These are phyloP conservation scores for Danaus melanippus DNA, from an alignment of 1,140 invertebrate species.

Conservation along the genomic window DNA sequence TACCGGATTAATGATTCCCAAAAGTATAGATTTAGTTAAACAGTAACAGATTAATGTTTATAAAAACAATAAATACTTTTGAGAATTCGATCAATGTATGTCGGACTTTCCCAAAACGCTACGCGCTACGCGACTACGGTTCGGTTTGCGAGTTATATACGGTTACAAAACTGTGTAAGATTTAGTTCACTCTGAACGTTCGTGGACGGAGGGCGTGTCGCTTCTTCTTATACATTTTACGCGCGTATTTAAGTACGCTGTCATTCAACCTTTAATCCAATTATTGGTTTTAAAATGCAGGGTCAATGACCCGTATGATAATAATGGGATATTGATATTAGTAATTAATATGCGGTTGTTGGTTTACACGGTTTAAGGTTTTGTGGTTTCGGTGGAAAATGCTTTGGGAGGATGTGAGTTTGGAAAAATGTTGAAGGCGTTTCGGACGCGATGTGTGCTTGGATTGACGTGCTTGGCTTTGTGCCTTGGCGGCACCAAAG, in stretches of 20 bases:
- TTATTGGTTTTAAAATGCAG: conserved; percentile 39
- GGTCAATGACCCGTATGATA: conserved; percentile 35
- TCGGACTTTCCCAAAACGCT: conserved; percentile 41
- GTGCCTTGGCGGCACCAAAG: conserved; percentile 34
- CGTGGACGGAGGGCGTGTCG: conserved; percentile 24
- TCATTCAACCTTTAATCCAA: conserved; percentile 50
- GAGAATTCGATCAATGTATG: conserved; percentile 49
- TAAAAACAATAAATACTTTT: conserved; percentile 15
- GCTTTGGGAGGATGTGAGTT: conserved; percentile 52
- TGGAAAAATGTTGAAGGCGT: conserved; percentile 62
- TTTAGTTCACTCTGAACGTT: conserved; percentile 46
- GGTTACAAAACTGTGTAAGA: conserved; percentile 11
- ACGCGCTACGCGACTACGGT: conserved; percentile 23
- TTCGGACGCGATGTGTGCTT: conserved; percentile 42
- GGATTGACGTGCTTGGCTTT: conserved; percentile 46
- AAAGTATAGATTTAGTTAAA: too few species aligned
- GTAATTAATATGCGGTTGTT: conserved; percentile 38
- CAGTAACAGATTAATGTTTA: conserved; percentile 7
- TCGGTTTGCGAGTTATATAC: neutral
- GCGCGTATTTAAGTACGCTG: conserved; percentile 47
- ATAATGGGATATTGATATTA: conserved; percentile 44
- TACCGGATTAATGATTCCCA: too few species aligned
- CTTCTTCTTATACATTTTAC: conserved; percentile 9
- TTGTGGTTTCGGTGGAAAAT: conserved; percentile 45
- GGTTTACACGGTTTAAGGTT: conserved; percentile 28